phyloP scores from a whole-genome alignment of 2,888 invertebrate genomes.

The Ochropleura plecta region DNA sequence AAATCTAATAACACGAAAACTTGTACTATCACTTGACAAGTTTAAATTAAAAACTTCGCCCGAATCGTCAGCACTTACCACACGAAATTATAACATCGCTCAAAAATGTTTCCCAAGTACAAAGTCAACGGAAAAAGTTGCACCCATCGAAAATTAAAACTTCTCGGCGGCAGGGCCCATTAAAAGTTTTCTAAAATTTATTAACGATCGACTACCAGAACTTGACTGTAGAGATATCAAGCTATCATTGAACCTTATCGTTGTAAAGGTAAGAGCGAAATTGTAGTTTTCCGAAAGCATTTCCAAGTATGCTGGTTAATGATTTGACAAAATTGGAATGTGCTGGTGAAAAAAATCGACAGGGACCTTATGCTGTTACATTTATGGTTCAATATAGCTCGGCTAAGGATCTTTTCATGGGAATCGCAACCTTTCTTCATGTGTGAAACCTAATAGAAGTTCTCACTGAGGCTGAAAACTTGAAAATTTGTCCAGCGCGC shows the following conservation, averaged over 20 bases:
- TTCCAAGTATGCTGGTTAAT: conserved; percentile 41
- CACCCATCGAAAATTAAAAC: conserved; percentile 74
- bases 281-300: conserved; percentile 27
- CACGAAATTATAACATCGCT: conserved; percentile 64
- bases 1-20: conserved; percentile 53
- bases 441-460: conserved; percentile 64
- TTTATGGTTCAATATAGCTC: conserved; percentile 44
- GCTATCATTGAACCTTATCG: conserved; percentile 34
- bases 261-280: conserved; percentile 28
- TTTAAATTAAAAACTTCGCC: conserved; percentile 61
- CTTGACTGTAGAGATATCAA: background rate
- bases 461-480: conserved; percentile 56
- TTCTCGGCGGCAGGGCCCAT: conserved; percentile 71
- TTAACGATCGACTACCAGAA: conserved; percentile 71
- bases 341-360: conserved; percentile 33
- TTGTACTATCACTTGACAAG: conserved; percentile 55
- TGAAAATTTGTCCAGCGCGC: conserved; percentile 62
- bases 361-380: background rate
- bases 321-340: conserved; percentile 51
- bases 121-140: conserved; percentile 66
- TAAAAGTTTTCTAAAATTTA: conserved; percentile 81
- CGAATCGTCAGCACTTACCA: conserved; percentile 50
- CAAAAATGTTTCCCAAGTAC: conserved; percentile 63
- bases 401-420: background rate
- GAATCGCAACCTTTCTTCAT: conserved; percentile 47